phyloP scores from a whole-genome alignment of 2,113 vertebrate genomes.

The Azemiops feae region DNA sequence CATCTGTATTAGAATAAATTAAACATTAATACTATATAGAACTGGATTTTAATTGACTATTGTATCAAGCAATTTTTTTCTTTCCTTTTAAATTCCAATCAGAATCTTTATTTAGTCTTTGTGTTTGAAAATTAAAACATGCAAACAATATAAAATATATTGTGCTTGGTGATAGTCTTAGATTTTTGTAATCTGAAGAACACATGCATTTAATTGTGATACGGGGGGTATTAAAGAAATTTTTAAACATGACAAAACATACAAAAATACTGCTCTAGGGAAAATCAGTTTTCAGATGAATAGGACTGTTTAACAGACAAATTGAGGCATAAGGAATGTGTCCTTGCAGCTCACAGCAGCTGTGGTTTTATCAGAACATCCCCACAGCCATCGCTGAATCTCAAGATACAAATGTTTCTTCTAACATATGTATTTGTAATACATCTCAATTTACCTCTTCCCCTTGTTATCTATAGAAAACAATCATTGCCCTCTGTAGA shows the following conservation, averaged over 20 bases:
- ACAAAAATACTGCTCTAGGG: not conserved
- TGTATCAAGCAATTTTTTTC: not conserved
- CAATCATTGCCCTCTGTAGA: not conserved
- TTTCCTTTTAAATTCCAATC: not conserved
- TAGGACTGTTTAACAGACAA: not conserved
- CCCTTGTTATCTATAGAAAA: not conserved
- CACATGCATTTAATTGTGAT: not conserved
- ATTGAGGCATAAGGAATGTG: not conserved
- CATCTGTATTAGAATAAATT: constrained; percentile 73
- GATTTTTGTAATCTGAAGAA: not conserved
- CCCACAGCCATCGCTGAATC: not conserved
- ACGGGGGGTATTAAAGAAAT: not conserved
- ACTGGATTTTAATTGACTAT: not conserved
- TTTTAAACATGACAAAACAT: not conserved
- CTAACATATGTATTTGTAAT: not conserved
- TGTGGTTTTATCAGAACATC: not conserved
- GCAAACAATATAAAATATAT: not conserved
- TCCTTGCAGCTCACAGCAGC: not conserved
- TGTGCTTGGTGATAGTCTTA: not conserved
- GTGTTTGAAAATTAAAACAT: constrained; percentile 1
- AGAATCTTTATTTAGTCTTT: not conserved
- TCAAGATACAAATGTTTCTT: not conserved
- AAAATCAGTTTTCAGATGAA: not conserved
- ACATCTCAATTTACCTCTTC: not conserved
- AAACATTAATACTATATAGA: constrained; percentile 13